Conservation (phyloP, 35 echinoderm and acorn worm genomes). For the Amphiura filiformis region DNA sequence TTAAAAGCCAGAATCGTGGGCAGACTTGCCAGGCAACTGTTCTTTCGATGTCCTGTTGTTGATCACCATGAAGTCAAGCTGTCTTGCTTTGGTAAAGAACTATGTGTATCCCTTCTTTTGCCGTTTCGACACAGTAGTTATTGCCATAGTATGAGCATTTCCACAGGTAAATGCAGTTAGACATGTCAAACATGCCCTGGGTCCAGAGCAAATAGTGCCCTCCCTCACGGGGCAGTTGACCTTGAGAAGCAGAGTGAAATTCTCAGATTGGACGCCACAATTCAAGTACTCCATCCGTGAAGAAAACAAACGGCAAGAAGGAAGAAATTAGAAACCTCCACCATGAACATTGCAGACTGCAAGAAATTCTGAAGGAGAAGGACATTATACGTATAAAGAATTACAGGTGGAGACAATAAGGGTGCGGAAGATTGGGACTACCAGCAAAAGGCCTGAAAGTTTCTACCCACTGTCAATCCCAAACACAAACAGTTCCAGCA, state of each 20-base stretch:
- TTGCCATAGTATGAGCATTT: too few relatives aligned
- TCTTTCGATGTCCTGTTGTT: too few relatives aligned
- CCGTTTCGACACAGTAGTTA: too few relatives aligned
- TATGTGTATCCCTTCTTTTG: too few relatives aligned
- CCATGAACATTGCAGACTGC: not conserved
- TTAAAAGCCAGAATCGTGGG: too few relatives aligned
- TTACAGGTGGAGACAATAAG: not conserved
- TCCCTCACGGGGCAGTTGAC: too few relatives aligned
- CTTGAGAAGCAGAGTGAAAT: not conserved
- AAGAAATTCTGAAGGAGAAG: not conserved
- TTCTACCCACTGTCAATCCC: not conserved
- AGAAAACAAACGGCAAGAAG: not conserved
- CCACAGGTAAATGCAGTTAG: too few relatives aligned
- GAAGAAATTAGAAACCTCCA: not conserved
- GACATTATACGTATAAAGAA: not conserved
- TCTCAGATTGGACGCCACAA: not conserved
- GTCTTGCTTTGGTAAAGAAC: too few relatives aligned
- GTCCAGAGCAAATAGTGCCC: too few relatives aligned
- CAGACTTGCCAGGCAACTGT: too few relatives aligned
- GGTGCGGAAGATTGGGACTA: not conserved
- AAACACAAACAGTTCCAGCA: not conserved
- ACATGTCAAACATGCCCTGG: too few relatives aligned
- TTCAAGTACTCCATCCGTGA: not conserved
- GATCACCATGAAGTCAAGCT: too few relatives aligned
- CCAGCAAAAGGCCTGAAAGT: not conserved